These are phyloP conservation scores for Drosophila quadrilineata DNA, from an alignment of 1,140 invertebrate genomes.

Conservation along the genomic window DNA sequence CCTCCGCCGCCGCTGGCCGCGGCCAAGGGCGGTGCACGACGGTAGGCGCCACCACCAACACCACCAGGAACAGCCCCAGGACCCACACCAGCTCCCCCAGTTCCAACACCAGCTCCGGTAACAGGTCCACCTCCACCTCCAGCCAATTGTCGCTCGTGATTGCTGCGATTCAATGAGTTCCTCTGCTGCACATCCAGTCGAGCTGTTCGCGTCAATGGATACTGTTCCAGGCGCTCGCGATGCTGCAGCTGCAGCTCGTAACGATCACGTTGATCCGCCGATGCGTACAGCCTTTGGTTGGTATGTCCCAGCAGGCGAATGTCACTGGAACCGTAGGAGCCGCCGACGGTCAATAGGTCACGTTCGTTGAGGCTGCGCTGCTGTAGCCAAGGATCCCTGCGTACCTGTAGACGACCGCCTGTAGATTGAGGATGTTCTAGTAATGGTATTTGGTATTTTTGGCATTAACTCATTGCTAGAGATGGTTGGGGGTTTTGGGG, in stretches of 20 bases:
- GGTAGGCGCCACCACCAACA: conserved; percentile 52
- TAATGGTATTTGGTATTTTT: conserved; percentile 26
- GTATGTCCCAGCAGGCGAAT: conserved; percentile 57
- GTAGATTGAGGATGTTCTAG: conserved; percentile 59
- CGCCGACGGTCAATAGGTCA: conserved; percentile 64
- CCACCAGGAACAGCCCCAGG: conserved; percentile 9
- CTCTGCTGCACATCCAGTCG: conserved; percentile 79
- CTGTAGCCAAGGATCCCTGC: conserved; percentile 75
- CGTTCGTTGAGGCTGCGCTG: conserved; percentile 79
- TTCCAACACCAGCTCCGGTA: neutral
- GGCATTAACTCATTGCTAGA: conserved; percentile 28
- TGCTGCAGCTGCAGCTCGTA: conserved; percentile 77
- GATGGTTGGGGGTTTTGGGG: conserved; percentile 17
- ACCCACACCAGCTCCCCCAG: conserved; percentile 26
- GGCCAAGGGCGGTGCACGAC: conserved; percentile 72
- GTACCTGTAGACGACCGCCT: conserved; percentile 73
- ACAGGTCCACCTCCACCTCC: neutral
- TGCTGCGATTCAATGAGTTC: conserved; percentile 76
- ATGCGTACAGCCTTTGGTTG: conserved; percentile 70
- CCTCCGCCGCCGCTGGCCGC: conserved; percentile 56
- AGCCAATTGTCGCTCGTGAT: conserved; percentile 76
- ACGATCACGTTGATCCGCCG: conserved; percentile 73
- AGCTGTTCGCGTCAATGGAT: conserved; percentile 72
- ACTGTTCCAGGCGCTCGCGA: conserved; percentile 72
- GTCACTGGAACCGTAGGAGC: conserved; percentile 52